A percentile compares a stretch with the other conserved stretches of the same genome.
Evolutionary conservation across 2,797 vertebrate species (phyloP).

Genomic region (Anableps anableps): DNA sequence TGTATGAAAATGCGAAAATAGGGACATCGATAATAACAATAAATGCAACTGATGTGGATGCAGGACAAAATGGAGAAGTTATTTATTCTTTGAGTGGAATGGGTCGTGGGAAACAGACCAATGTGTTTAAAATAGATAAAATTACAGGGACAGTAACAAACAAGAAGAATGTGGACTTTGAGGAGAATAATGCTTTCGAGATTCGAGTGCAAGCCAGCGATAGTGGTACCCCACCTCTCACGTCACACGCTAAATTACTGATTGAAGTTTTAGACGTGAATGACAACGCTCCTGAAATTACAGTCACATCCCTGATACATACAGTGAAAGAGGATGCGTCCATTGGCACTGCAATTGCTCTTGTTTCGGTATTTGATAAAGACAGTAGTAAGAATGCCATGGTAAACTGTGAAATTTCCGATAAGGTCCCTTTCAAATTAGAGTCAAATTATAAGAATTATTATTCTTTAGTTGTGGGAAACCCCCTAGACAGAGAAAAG

Average conservation of each 20-base stretch:
- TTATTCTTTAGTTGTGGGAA: conserved; percentile 86
- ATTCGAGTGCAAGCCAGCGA: conserved; percentile 73
- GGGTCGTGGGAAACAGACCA: conserved; percentile 50
- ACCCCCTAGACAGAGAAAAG: conserved; percentile 84
- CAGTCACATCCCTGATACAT: conserved; percentile 81
- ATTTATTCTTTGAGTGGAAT: conserved; percentile 10
- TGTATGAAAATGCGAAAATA: conserved; percentile 80
- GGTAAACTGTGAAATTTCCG: conserved; percentile 79
- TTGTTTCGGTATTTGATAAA: conserved; percentile 87
- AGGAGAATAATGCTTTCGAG: conserved; percentile 63
- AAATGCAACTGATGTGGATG: conserved; percentile 70
- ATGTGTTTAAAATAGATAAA: conserved; percentile 77
- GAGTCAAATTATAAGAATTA: conserved; percentile 87
- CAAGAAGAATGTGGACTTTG: conserved; percentile 70
- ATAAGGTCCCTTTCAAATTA: conserved; percentile 83
- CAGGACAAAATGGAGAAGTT: conserved; percentile 74
- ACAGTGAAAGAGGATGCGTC: conserved; percentile 50
- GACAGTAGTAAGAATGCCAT: conserved; percentile 85
- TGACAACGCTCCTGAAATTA: conserved; percentile 77
- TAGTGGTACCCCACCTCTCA: conserved; percentile 58
- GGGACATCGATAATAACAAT: conserved; percentile 56
- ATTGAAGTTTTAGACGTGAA: conserved; percentile 79
- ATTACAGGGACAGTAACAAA: conserved; percentile 79
- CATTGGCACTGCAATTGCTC: conserved; percentile 84
- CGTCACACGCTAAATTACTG: conserved; percentile 71